Evolutionary conservation across 2,888 invertebrate species (phyloP).

Genomic region (Caradrina clavipalpis): DNA sequence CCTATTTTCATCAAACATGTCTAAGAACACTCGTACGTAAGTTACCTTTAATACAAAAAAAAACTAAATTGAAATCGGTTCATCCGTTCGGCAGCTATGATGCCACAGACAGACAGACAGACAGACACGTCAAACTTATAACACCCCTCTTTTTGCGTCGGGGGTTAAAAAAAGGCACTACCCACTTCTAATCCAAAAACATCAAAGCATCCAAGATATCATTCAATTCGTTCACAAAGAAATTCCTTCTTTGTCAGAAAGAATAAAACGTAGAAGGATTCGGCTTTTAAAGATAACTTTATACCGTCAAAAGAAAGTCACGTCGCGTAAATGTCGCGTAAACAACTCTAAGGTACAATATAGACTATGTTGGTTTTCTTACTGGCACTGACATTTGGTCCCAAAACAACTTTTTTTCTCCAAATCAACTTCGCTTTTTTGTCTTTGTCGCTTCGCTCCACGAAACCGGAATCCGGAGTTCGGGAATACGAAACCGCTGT

Average conservation of each 20-base stretch:
- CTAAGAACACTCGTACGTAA: too few relatives aligned
- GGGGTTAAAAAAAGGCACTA: conserved; percentile 22
- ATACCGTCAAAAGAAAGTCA: conserved; percentile 32
- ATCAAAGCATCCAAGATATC: conserved; percentile 29
- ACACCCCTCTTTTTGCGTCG: too few relatives aligned
- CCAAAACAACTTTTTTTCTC: conserved; percentile 57
- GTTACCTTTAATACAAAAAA: too few relatives aligned
- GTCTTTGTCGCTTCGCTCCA: conserved; percentile 44
- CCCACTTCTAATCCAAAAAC: conserved; percentile 17
- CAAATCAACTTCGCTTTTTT: conserved; percentile 60
- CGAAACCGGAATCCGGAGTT: conserved; percentile 49
- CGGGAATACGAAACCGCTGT: conserved; percentile 34
- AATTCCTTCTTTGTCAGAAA: conserved; percentile 36
- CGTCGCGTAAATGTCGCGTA: conserved; percentile 30
- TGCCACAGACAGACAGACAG: too few relatives aligned
- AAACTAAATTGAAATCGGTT: too few relatives aligned
- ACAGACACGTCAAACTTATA: too few relatives aligned
- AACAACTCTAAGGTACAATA: conserved; percentile 25
- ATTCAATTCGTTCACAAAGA: conserved; percentile 21
- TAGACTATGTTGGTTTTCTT: conserved; percentile 19
- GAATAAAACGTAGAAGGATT: conserved; percentile 26
- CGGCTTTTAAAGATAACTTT: conserved; percentile 35
- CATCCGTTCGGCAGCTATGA: too few relatives aligned
- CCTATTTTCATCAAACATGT: too few relatives aligned
- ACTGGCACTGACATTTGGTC: conserved; percentile 22